Percentiles rank a stretch among this genome's conserved stretches.
Evolutionary conservation across 1,140 invertebrate genomes (phyloP).

Genomic region (Tetramorium alpestre): DNA sequence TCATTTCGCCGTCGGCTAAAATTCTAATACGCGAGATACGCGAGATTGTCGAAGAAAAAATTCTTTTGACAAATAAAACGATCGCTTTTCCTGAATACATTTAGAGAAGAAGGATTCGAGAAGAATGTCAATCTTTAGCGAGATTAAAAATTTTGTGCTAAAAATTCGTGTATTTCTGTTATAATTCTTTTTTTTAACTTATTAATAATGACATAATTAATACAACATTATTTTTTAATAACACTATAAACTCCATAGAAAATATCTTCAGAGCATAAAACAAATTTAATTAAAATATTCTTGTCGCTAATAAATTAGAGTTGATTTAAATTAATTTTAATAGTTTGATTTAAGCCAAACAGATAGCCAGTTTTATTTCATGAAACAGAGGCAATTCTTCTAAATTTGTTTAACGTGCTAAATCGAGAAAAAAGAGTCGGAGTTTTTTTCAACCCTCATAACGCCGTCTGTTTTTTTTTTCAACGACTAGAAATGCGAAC

Average conservation of each 20-base stretch:
- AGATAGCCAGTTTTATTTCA: not conserved
- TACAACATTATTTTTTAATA: not conserved
- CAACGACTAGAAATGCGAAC: constrained; percentile 48
- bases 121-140: not conserved
- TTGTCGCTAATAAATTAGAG: not conserved
- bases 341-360: not conserved
- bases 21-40: constrained; percentile 52
- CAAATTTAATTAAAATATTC: not conserved
- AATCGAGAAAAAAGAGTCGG: not conserved
- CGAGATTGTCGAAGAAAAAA: constrained; percentile 40
- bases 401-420: constrained; percentile 7
- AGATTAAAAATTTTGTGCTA: constrained; percentile 11
- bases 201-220: not conserved
- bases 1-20: constrained; percentile 40
- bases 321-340: not conserved
- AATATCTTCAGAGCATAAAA: not conserved
- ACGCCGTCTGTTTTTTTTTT: constrained; percentile 47
- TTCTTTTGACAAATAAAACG: constrained; percentile 35
- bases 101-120: not conserved
- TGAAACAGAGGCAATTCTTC: not conserved
- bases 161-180: not conserved
- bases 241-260: not conserved
- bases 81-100: constrained; percentile 47
- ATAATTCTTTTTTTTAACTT: not conserved
- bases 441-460: constrained; percentile 19